Percentiles rank a stretch among this genome's conserved stretches.
phyloP scores from a whole-genome alignment of 2,113 vertebrate genomes.

The Parus major region DNA sequence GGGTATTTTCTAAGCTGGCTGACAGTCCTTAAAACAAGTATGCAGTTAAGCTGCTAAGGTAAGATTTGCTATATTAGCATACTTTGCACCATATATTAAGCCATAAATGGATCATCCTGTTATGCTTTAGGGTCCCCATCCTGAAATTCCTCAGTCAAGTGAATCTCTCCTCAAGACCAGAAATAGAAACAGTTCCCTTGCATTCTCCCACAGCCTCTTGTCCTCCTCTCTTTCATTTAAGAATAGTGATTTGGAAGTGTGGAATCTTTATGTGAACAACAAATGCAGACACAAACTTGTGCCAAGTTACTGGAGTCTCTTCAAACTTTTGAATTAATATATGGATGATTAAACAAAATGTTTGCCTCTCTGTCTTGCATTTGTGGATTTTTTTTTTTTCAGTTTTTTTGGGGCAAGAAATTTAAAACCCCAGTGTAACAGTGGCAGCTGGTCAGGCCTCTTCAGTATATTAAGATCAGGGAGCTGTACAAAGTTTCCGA shows the following conservation, averaged over 20 bases:
- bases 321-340: constrained; percentile 42
- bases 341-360: neutral
- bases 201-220: neutral
- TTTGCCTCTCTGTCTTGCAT: neutral
- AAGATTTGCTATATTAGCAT: constrained; percentile 67
- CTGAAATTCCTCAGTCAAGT: constrained; percentile 8
- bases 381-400: neutral
- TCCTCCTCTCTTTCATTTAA: neutral
- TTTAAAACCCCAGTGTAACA: neutral
- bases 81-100: constrained; percentile 44
- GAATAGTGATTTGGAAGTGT: neutral
- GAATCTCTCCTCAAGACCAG: neutral
- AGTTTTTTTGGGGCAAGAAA: neutral
- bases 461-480: neutral
- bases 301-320: constrained; percentile 9
- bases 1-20: constrained; percentile 83
- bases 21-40: constrained; percentile 90
- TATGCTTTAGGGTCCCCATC: constrained; percentile 24
- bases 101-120: constrained; percentile 60
- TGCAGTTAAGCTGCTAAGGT: constrained; percentile 98
- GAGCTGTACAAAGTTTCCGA: constrained; percentile 57
- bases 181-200: neutral
- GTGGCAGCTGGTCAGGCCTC: neutral
- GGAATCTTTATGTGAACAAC: neutral
- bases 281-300: neutral